Evolutionary conservation across 2,888 invertebrate genomes (phyloP).

Genomic region (Scaptomyza parva): DNA sequence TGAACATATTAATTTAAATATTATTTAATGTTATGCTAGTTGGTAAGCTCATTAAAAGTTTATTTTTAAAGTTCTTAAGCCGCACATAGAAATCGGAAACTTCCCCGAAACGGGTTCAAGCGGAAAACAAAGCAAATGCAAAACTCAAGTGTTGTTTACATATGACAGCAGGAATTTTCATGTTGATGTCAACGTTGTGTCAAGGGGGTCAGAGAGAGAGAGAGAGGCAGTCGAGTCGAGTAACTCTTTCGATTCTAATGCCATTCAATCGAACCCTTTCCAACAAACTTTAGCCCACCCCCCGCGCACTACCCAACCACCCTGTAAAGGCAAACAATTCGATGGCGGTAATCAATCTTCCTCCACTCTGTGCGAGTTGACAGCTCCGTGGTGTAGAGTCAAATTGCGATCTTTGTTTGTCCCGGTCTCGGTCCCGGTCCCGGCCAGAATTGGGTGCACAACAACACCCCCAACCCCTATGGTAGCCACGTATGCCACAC

Average conservation of each 20-base stretch:
- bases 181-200: constrained; percentile 57
- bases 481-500: constrained; percentile 31
- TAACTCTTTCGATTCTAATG: constrained; percentile 82
- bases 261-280: constrained; percentile 68
- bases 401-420: constrained; percentile 83
- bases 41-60: constrained; percentile 51
- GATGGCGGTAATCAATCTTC: constrained; percentile 86
- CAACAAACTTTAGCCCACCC: not conserved
- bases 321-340: constrained; percentile 80
- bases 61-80: constrained; percentile 50
- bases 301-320: constrained; percentile 26
- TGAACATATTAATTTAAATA: not conserved
- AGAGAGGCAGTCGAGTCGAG: constrained; percentile 32
- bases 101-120: constrained; percentile 2
- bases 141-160: constrained; percentile 68
- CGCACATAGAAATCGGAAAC: constrained; percentile 25
- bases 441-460: constrained; percentile 40
- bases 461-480: constrained; percentile 23
- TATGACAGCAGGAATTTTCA: constrained; percentile 71
- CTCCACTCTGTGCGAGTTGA: constrained; percentile 84
- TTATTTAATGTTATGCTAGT: constrained; percentile 11
- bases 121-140: constrained; percentile 10
- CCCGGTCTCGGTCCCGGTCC: constrained; percentile 54
- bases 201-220: constrained; percentile 14
- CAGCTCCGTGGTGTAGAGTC: constrained; percentile 85